phyloP scores from a whole-genome alignment of 2,113 vertebrate genomes.

The Balaeniceps rex region DNA sequence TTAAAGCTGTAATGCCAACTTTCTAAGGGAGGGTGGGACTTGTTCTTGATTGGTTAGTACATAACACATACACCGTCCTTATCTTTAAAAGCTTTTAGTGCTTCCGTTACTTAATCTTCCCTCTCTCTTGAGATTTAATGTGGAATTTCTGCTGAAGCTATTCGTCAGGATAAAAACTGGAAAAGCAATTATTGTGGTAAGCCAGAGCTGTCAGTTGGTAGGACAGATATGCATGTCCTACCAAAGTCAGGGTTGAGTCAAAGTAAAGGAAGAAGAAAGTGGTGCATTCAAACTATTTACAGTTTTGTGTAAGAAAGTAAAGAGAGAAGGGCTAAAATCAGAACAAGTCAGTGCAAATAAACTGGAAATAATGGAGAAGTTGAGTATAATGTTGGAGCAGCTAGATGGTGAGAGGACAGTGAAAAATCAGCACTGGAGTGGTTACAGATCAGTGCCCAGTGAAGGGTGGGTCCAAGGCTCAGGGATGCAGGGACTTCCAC shows the following conservation, averaged over 20 bases:
- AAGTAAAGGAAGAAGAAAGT: neutral
- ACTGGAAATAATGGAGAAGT: neutral
- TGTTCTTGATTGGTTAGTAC: neutral
- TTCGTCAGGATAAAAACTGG: neutral
- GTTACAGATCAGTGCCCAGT: neutral
- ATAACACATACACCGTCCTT: neutral
- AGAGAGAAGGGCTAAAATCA: neutral
- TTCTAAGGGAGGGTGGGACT: neutral
- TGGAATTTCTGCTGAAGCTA: neutral
- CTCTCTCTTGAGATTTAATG: neutral
- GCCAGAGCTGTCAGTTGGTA: neutral
- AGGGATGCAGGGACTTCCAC: neutral
- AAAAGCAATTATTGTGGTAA: neutral
- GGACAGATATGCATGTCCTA: neutral
- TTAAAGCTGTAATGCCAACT: neutral
- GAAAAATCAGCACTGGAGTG: neutral
- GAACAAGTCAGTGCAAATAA: neutral
- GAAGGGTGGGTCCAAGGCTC: neutral
- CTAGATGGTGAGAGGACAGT: neutral
- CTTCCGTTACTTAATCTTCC: neutral
- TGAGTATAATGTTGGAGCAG: neutral
- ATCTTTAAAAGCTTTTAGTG: neutral
- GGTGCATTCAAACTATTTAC: neutral
- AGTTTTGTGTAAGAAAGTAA: neutral
- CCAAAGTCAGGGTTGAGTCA: neutral